Percentiles rank a stretch among this genome's conserved stretches.
These are phyloP conservation scores for Phalanger gymnotis DNA, from an alignment of 2,797 vertebrate species.

Conservation along the genomic window DNA sequence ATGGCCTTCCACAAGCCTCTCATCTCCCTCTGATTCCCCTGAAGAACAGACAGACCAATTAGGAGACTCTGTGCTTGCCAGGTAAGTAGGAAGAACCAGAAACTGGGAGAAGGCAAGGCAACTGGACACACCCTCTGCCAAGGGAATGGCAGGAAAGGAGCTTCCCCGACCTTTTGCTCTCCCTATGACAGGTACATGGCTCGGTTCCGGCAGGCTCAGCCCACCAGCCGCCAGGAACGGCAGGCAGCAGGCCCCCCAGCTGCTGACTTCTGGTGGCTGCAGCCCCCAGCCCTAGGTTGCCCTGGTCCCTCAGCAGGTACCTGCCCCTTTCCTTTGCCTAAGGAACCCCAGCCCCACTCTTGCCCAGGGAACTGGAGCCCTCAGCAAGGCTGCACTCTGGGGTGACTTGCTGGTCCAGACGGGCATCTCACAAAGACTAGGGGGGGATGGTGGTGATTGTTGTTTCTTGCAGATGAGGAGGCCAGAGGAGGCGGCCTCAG, in stretches of 20 bases:
- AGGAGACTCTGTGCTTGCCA: slow-evolving; percentile 80
- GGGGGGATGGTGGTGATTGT: background rate
- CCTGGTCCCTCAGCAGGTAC: slow-evolving; percentile 76
- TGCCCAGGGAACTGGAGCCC: background rate
- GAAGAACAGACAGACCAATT: slow-evolving; percentile 54
- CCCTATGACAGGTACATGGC: slow-evolving; percentile 87
- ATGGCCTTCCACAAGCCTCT: slow-evolving; percentile 86
- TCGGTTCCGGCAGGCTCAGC: slow-evolving; percentile 89
- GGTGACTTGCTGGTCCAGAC: background rate
- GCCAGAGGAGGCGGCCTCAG: slow-evolving; percentile 25
- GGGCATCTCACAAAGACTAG: slow-evolving; percentile 23
- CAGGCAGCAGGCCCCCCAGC: slow-evolving; percentile 67
- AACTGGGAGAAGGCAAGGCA: background rate
- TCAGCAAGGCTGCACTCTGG: background rate
- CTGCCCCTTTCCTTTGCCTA: background rate
- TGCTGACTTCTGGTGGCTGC: slow-evolving; percentile 89
- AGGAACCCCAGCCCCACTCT: background rate
- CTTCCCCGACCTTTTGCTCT: background rate
- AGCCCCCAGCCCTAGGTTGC: slow-evolving; percentile 75
- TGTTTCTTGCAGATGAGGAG: slow-evolving; percentile 41
- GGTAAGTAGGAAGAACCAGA: slow-evolving; percentile 67
- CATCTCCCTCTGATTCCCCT: slow-evolving; percentile 68
- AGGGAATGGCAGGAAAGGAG: background rate
- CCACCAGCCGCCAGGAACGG: slow-evolving; percentile 89
- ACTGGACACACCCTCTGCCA: background rate